Conservation (phyloP, 2,797 vertebrate species). For the Phrynocephalus vlangalii region DNA sequence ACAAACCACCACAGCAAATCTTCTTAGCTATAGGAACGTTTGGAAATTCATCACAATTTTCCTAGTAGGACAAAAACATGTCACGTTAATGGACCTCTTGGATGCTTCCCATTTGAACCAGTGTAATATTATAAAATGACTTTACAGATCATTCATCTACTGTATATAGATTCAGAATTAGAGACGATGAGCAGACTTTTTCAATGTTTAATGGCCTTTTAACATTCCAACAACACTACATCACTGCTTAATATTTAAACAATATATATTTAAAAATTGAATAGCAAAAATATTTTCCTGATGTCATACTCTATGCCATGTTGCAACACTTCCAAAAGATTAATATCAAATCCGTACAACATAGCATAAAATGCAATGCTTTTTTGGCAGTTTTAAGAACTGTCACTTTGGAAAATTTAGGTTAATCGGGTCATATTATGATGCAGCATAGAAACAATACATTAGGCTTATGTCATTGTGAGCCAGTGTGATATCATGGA, state of each 20-base stretch:
- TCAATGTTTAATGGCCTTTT: constrained; percentile 28
- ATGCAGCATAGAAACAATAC: not conserved
- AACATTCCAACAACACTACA: constrained; percentile 33
- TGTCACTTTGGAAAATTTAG: constrained; percentile 56
- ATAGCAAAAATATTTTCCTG: constrained; percentile 63
- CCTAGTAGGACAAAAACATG: not conserved
- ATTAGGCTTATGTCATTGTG: not conserved
- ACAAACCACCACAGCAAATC: not conserved
- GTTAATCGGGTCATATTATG: constrained; percentile 10
- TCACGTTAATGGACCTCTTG: not conserved
- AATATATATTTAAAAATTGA: constrained; percentile 68
- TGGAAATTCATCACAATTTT: not conserved
- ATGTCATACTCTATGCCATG: constrained; percentile 4
- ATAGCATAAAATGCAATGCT: constrained; percentile 56
- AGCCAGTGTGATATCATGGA: no score
- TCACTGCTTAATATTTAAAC: constrained; percentile 71
- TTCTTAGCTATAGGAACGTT: constrained; percentile 1
- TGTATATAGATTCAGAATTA: not conserved
- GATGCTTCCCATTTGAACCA: not conserved
- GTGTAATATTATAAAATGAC: constrained; percentile 20
- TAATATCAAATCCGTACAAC: constrained; percentile 14
- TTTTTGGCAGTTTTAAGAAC: constrained; percentile 42
- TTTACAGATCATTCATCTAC: not conserved
- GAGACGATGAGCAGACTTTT: constrained; percentile 16
- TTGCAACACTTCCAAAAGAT: constrained; percentile 52